phyloP scores from a whole-genome alignment of 1,140 invertebrate genomes.

The Rhagoletis zephyria region DNA sequence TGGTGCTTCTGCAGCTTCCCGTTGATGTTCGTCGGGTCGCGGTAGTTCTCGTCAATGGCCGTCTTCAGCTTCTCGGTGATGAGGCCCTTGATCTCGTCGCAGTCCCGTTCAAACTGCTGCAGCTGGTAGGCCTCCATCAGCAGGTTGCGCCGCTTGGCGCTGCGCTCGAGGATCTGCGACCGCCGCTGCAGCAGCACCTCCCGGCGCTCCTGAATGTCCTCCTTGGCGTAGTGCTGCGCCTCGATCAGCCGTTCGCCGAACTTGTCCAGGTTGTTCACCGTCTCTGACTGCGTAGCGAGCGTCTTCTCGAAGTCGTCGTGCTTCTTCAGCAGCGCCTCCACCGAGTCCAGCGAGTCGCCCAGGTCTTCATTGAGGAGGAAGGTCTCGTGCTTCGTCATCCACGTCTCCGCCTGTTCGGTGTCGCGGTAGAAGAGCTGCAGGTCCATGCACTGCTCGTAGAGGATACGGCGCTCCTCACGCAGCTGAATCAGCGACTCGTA shows the following conservation, averaged over 20 bases:
- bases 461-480: slow-evolving; percentile 95
- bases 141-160: slow-evolving; percentile 83
- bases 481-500: slow-evolving; percentile 87
- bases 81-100: slow-evolving; percentile 98
- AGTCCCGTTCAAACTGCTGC: slow-evolving; percentile 98
- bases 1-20: slow-evolving; percentile 99
- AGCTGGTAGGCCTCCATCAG: slow-evolving; percentile 92
- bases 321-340: slow-evolving; percentile 97
- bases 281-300: slow-evolving; percentile 97
- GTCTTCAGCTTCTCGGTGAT: slow-evolving; percentile 99
- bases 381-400: slow-evolving; percentile 99
- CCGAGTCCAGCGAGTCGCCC: slow-evolving; percentile 96
- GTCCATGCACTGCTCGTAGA: slow-evolving; percentile 99
- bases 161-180: slow-evolving; percentile 90
- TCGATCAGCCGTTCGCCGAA: slow-evolving; percentile 97
- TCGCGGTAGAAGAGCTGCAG: slow-evolving; percentile 97
- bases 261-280: slow-evolving; percentile 97
- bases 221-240: slow-evolving; percentile 96
- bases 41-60: slow-evolving; percentile 97
- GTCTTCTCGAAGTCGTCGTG: slow-evolving; percentile 99
- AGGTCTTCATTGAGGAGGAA: slow-evolving; percentile 97
- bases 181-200: slow-evolving; percentile 89
- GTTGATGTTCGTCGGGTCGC: slow-evolving; percentile 98
- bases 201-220: slow-evolving; percentile 94
- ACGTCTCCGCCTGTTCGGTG: slow-evolving; percentile 96